These are phyloP conservation scores for Adelosebastes latens DNA, from an alignment of 2,797 vertebrate species.

Conservation along the genomic window DNA sequence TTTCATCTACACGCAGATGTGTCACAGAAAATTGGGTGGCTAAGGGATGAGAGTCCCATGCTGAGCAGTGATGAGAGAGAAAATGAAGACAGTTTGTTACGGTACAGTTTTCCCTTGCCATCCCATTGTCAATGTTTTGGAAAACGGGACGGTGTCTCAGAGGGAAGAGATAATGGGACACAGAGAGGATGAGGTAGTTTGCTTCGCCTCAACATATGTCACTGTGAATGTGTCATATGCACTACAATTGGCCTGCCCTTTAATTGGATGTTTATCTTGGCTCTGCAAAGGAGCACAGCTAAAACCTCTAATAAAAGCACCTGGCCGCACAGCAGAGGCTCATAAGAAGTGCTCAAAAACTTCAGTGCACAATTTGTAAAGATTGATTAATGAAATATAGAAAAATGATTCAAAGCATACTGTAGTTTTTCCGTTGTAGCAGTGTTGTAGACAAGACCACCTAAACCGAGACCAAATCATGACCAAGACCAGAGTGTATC, in stretches of 20 bases:
- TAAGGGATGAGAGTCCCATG: slow-evolving; percentile 11
- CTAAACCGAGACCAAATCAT: accelerated
- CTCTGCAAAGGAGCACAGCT: slow-evolving; percentile 16
- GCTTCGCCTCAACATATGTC: slow-evolving; percentile 24
- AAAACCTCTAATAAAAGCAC: slow-evolving; percentile 16
- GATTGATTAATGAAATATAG: background rate
- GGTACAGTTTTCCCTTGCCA: slow-evolving; percentile 17
- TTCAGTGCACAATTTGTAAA: background rate
- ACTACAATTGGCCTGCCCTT: slow-evolving; percentile 16
- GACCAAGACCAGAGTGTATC: too few relatives aligned
- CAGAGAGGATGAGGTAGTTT: slow-evolving; percentile 47
- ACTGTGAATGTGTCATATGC: slow-evolving; percentile 27
- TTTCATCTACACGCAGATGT: slow-evolving; percentile 53
- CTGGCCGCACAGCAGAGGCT: slow-evolving; percentile 17
- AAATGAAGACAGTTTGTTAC: slow-evolving; percentile 39
- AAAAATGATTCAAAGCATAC: background rate
- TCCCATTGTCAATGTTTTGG: slow-evolving; percentile 32
- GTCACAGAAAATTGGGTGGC: slow-evolving; percentile 37
- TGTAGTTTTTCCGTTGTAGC: background rate
- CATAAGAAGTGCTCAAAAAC: background rate
- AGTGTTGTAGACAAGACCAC: too few relatives aligned
- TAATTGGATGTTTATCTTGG: slow-evolving; percentile 51
- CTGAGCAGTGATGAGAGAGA: slow-evolving; percentile 20
- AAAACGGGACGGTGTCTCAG: slow-evolving; percentile 32
- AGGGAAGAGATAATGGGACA: slow-evolving; percentile 48